Conservation (phyloP, 2,113 vertebrate species). For the Ciconia maguari region DNA sequence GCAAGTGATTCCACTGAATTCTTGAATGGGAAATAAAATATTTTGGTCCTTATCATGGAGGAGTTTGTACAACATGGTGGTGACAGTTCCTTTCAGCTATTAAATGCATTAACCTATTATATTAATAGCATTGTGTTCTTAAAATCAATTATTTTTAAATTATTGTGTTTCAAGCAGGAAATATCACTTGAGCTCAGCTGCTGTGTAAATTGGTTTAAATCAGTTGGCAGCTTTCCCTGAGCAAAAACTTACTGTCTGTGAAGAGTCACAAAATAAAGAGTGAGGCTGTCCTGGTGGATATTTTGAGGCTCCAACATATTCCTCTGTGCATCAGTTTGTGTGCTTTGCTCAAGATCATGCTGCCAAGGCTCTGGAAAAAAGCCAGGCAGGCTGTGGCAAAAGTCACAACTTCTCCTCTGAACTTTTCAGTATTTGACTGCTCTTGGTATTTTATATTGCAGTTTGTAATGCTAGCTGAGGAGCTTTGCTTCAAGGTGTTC, state of each 20-base stretch:
- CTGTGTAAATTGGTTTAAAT: not conserved
- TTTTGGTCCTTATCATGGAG: not conserved
- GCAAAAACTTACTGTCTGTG: not conserved
- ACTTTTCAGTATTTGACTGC: not conserved
- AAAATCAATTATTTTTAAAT: not conserved
- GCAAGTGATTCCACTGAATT: not conserved
- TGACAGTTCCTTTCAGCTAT: not conserved
- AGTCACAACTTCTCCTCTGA: not conserved
- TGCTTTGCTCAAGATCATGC: not conserved
- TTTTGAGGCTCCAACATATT: not conserved
- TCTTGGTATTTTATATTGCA: not conserved
- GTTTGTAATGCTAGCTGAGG: not conserved
- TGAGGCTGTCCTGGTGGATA: not conserved
- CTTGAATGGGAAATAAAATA: not conserved
- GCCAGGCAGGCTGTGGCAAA: not conserved
- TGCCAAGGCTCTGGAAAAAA: not conserved
- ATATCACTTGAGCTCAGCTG: not conserved
- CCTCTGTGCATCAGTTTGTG: not conserved
- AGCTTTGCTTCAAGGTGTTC: not conserved
- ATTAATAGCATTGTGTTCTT: not conserved
- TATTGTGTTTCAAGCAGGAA: not conserved
- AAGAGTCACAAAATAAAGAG: not conserved
- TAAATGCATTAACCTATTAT: not conserved
- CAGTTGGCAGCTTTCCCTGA: not conserved
- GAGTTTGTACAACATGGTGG: not conserved